phyloP scores from a whole-genome alignment of 2,888 invertebrate species.

The Leucophora obtusa region DNA sequence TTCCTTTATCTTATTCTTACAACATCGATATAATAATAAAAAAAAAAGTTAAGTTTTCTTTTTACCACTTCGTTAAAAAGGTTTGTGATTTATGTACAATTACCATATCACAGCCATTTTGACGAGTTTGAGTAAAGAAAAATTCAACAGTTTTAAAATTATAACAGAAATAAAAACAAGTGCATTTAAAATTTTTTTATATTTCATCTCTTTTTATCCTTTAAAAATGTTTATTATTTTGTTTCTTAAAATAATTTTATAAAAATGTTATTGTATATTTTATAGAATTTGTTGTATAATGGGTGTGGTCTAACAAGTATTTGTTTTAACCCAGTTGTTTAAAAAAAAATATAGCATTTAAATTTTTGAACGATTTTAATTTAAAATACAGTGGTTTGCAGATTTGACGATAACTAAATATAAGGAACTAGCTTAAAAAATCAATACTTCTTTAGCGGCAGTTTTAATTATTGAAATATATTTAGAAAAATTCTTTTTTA shows the following conservation, averaged over 20 bases:
- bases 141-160: conserved; percentile 67
- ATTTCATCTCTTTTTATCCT: background rate
- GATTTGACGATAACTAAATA: too few species aligned
- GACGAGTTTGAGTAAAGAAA: conserved; percentile 79
- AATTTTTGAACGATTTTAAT: too few species aligned
- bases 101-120: conserved; percentile 79
- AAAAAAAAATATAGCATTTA: background rate
- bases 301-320: background rate
- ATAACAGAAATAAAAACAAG: conserved; percentile 43
- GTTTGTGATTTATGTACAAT: conserved; percentile 72
- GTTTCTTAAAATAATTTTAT: background rate
- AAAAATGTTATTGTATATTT: too few species aligned
- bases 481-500: too few species aligned
- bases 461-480: too few species aligned
- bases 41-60: conserved; percentile 68
- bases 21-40: background rate
- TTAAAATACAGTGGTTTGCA: too few species aligned
- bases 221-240: background rate
- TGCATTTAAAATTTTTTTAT: conserved; percentile 31
- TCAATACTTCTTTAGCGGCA: too few species aligned
- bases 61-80: conserved; percentile 78
- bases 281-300: background rate
- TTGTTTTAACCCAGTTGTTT: background rate
- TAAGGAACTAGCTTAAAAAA: too few species aligned
- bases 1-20: background rate